Conservation (phyloP, 2,797 vertebrate genomes). For the Setipinna tenuifilis region DNA sequence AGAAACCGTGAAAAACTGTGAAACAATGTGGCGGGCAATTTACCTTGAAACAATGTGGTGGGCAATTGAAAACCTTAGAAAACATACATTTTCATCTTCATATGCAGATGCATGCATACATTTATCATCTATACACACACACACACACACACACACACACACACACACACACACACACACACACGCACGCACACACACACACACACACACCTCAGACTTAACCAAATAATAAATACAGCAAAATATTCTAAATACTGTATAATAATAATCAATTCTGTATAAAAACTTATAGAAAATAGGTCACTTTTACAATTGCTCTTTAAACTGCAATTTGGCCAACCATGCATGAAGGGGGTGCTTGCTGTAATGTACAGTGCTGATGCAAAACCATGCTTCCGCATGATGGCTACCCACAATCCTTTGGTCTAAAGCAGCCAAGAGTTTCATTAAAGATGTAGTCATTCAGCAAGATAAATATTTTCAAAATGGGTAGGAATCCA, state of each 20-base stretch:
- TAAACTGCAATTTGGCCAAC: conserved; percentile 83
- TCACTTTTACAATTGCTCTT: conserved; percentile 77
- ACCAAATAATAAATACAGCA: conserved; percentile 36
- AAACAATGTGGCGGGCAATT: too few relatives aligned
- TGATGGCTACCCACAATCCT: conserved; percentile 79
- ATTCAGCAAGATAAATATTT: conserved; percentile 78
- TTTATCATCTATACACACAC: too few relatives aligned
- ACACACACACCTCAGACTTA: conserved; percentile 17
- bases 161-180: conserved; percentile 41
- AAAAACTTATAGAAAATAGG: conserved; percentile 81
- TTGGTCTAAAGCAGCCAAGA: conserved; percentile 80
- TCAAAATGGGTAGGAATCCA: conserved; percentile 70
- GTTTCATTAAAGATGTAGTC: conserved; percentile 82
- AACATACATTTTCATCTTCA: neutral
- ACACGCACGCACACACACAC: conserved; percentile 28
- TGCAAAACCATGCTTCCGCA: conserved; percentile 82
- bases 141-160: too few relatives aligned
- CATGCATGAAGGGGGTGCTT: conserved; percentile 77
- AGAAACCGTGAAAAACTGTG: too few relatives aligned
- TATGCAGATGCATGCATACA: neutral
- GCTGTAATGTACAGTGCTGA: conserved; percentile 76
- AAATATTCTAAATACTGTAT: conserved; percentile 34
- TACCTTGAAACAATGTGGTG: too few relatives aligned
- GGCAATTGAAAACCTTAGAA: neutral
- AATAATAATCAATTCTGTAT: too few relatives aligned